phyloP scores from a whole-genome alignment of 2,888 invertebrate species.

The Drosophila borealis region DNA sequence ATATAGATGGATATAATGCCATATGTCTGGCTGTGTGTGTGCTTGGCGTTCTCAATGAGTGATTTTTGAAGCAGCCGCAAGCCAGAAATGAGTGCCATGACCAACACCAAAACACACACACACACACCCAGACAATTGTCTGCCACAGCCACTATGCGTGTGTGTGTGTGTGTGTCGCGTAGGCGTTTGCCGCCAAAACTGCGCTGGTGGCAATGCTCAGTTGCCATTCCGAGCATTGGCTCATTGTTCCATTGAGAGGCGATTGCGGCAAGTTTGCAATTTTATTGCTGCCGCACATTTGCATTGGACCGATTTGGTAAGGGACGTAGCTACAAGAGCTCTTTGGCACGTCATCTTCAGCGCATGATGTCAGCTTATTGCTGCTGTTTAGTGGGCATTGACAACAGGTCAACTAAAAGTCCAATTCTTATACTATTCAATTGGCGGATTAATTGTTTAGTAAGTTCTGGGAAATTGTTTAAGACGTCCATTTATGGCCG shows the following conservation, averaged over 20 bases:
- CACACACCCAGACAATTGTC: conserved; percentile 23
- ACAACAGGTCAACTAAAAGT: conserved; percentile 11
- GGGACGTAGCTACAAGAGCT: conserved; percentile 7
- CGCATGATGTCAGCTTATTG: conserved; percentile 58
- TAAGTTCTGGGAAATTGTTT: background rate
- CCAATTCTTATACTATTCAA: background rate
- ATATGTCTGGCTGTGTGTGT: conserved; percentile 43
- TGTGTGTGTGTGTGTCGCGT: conserved; percentile 47
- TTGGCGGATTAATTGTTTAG: conserved; percentile 1
- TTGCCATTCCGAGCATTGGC: conserved; percentile 45
- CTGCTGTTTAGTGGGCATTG: conserved; percentile 16
- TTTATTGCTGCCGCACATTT: conserved; percentile 62
- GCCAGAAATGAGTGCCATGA: conserved; percentile 37
- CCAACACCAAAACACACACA: conserved; percentile 29
- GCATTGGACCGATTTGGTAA: conserved; percentile 39
- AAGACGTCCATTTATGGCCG: background rate
- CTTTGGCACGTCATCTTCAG: conserved; percentile 47
- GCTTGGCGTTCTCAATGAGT: conserved; percentile 71
- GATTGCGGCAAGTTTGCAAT: conserved; percentile 62
- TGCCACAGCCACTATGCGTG: conserved; percentile 22
- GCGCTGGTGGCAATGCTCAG: conserved; percentile 55
- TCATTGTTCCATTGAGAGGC: conserved; percentile 67
- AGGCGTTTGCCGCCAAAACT: conserved; percentile 76
- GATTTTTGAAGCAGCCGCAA: conserved; percentile 76
- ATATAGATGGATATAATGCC: conserved; percentile 19